A percentile compares a stretch with the other conserved stretches of the same genome.
These are phyloP conservation scores for Physocephala rufipes DNA, from an alignment of 2,888 invertebrate genomes.

Conservation along the genomic window DNA sequence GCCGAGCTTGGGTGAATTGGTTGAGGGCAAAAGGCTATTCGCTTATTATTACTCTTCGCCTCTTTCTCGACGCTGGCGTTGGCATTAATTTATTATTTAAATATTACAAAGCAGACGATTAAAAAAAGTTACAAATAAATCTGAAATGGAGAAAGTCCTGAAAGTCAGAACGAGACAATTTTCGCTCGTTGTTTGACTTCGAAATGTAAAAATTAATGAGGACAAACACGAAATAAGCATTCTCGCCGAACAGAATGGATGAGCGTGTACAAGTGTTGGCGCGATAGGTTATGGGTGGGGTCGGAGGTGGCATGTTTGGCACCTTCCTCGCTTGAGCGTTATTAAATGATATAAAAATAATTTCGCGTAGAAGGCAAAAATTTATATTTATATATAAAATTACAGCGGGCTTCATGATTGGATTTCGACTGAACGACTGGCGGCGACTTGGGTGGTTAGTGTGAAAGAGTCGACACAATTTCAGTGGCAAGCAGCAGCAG, in stretches of 20 bases:
- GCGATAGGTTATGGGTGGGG: background rate
- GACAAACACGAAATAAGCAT: background rate
- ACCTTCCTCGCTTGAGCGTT: conserved; percentile 21
- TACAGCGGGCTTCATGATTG: background rate
- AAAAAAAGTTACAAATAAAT: conserved; percentile 38
- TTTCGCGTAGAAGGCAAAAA: background rate
- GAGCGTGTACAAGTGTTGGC: no score
- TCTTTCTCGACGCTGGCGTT: conserved; percentile 39
- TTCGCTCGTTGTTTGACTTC: conserved; percentile 48
- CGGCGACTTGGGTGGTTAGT: background rate
- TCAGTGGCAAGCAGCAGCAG: background rate
- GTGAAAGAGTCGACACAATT: background rate
- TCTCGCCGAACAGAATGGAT: no score
- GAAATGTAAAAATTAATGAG: conserved; percentile 55
- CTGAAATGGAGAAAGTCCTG: conserved; percentile 10
- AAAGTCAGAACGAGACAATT: conserved; percentile 30
- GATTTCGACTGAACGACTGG: conserved; percentile 12
- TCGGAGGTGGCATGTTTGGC: background rate
- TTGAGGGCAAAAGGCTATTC: conserved; percentile 30
- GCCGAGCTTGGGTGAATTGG: no score
- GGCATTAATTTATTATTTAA: conserved; percentile 57
- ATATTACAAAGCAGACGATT: conserved; percentile 49
- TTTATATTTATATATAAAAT: background rate
- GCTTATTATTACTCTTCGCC: conserved; percentile 39
- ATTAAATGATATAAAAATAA: conserved; percentile 31